Evolutionary conservation across 2,888 invertebrate genomes (phyloP).

Genomic region (Campoletis raptor): DNA sequence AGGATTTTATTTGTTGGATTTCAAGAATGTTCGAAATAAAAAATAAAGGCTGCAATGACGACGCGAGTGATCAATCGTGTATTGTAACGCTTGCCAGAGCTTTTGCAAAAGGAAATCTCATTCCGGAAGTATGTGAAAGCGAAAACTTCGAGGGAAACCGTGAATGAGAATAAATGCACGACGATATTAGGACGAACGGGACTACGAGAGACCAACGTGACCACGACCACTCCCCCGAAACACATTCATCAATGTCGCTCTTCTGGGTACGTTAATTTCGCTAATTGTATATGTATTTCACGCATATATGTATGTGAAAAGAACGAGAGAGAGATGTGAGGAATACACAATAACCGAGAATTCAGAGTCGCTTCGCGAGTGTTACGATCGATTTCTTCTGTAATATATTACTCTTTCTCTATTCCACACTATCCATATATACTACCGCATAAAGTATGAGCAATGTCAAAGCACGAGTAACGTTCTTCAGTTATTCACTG

Average conservation of each 20-base stretch:
- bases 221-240: constrained; percentile 54
- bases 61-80: constrained; percentile 50
- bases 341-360: constrained; percentile 66
- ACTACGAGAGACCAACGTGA: constrained; percentile 28
- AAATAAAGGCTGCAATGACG: constrained; percentile 7
- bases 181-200: constrained; percentile 49
- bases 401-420: constrained; percentile 10
- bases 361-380: constrained; percentile 26
- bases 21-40: background rate
- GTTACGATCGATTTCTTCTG: constrained; percentile 29
- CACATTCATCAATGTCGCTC: constrained; percentile 74
- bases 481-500: constrained; percentile 2
- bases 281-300: constrained; percentile 71
- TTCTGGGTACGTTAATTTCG: constrained; percentile 73
- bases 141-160: constrained; percentile 19
- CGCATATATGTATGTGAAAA: background rate
- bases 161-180: constrained; percentile 60
- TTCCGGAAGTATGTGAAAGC: constrained; percentile 33
- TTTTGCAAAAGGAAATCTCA: constrained; percentile 19
- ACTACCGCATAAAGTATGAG: background rate
- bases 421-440: constrained; percentile 6
- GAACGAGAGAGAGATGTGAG: background rate
- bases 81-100: constrained; percentile 26
- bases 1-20: constrained; percentile 1
- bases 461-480: constrained; percentile 8